phyloP scores from a whole-genome alignment of 2,113 vertebrate genomes.

The Reinhardtius hippoglossoides region DNA sequence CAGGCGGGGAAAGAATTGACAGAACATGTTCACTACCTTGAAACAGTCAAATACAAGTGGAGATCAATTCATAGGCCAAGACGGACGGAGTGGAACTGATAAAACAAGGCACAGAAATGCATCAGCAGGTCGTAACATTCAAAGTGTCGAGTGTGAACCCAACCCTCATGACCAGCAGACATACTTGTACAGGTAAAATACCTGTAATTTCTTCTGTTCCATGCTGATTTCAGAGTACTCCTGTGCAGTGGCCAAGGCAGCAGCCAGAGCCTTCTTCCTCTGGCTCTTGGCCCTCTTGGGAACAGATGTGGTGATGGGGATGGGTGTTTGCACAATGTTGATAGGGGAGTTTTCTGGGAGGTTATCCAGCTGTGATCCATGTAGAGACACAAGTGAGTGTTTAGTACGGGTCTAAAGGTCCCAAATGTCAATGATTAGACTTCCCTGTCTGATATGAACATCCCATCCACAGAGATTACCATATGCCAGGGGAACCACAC shows the following conservation, averaged over 20 bases:
- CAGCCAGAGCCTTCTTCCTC: constrained; percentile 97
- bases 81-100: background rate
- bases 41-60: background rate
- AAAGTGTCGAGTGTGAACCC: background rate
- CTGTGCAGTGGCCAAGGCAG: constrained; percentile 95
- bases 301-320: constrained; percentile 97
- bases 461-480: too few relatives aligned
- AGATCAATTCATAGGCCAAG: background rate
- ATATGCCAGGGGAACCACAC: too few relatives aligned
- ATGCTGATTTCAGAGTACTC: constrained; percentile 99
- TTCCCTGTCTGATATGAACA: too few relatives aligned
- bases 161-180: background rate
- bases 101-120: background rate
- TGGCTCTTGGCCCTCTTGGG: constrained; percentile 98
- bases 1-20: constrained; percentile 21
- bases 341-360: constrained; percentile 97
- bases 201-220: constrained; percentile 98
- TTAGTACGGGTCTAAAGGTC: background rate
- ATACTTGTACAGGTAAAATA: constrained; percentile 47
- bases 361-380: constrained; percentile 88
- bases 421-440: background rate
- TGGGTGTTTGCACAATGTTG: constrained; percentile 97
- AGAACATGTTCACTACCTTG: background rate
- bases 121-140: background rate
- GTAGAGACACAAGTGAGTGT: background rate